These are phyloP conservation scores for Lipophrys pholis DNA, from an alignment of 2,113 vertebrate species.

Conservation along the genomic window DNA sequence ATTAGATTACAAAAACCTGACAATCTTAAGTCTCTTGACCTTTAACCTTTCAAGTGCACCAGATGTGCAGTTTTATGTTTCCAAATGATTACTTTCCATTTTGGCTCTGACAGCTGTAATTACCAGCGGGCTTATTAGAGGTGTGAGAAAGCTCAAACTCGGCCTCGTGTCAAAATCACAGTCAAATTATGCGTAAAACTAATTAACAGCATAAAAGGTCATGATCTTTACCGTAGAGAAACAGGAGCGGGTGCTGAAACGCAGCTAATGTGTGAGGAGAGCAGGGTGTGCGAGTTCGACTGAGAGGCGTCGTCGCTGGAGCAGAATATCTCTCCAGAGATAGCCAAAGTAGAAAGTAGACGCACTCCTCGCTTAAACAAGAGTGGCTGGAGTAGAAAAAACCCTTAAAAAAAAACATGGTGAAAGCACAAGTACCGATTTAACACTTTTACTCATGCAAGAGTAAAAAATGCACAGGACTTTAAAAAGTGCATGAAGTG, in stretches of 20 bases:
- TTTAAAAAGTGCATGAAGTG: too few relatives aligned
- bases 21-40: slow-evolving; percentile 13
- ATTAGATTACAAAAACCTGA: slow-evolving; percentile 1
- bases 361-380: too few relatives aligned
- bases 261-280: not conserved
- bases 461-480: too few relatives aligned
- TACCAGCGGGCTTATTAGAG: slow-evolving; percentile 50
- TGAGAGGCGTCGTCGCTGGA: not conserved
- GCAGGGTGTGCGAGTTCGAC: not conserved
- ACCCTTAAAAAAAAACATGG: too few relatives aligned
- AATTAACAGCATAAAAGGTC: slow-evolving; percentile 57
- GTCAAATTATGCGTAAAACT: slow-evolving; percentile 45
- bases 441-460: too few relatives aligned
- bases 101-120: slow-evolving; percentile 20
- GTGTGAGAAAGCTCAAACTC: slow-evolving; percentile 34
- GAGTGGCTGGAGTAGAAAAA: too few relatives aligned
- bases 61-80: slow-evolving; percentile 17
- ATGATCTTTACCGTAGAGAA: slow-evolving; percentile 21
- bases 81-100: slow-evolving; percentile 20
- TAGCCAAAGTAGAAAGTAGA: too few relatives aligned
- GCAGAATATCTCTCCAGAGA: not conserved
- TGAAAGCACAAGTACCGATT: too few relatives aligned
- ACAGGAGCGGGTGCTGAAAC: slow-evolving; percentile 9
- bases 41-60: slow-evolving; percentile 30
- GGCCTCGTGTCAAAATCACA: slow-evolving; percentile 53